phyloP scores from a whole-genome alignment of 2,888 invertebrate genomes.

The Chorisops tibialis region DNA sequence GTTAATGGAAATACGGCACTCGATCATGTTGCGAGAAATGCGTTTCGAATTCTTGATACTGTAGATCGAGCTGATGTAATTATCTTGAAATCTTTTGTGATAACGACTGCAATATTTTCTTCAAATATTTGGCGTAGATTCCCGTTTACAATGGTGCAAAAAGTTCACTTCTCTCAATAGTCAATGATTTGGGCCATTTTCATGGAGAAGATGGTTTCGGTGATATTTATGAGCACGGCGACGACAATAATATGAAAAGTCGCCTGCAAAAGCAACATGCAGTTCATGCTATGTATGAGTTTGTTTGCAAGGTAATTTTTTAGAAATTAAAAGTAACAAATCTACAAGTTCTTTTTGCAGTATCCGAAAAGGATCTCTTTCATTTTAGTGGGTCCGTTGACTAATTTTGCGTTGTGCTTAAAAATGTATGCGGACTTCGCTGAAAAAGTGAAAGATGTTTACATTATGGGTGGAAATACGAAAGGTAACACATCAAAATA shows the following conservation, averaged over 20 bases:
- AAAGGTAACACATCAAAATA: slow-evolving; percentile 55
- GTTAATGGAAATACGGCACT: slow-evolving; percentile 70
- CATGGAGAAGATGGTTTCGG: slow-evolving; percentile 72
- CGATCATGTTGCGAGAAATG: slow-evolving; percentile 66
- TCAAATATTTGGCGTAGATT: slow-evolving; percentile 55
- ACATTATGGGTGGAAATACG: slow-evolving; percentile 76
- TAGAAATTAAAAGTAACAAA: background rate
- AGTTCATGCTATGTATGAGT: slow-evolving; percentile 58
- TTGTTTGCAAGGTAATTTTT: slow-evolving; percentile 57
- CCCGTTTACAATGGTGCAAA: slow-evolving; percentile 67
- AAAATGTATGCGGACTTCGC: slow-evolving; percentile 66
- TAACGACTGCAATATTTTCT: too few relatives aligned
- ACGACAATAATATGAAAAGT: slow-evolving; percentile 50
- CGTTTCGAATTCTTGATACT: slow-evolving; percentile 62
- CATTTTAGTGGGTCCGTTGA: slow-evolving; percentile 70
- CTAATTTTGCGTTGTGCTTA: slow-evolving; percentile 74
- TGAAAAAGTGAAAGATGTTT: slow-evolving; percentile 62
- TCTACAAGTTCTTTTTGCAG: slow-evolving; percentile 31
- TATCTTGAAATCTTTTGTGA: too few relatives aligned
- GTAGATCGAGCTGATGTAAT: slow-evolving; percentile 60
- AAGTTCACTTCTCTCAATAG: slow-evolving; percentile 51
- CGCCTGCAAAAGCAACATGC: slow-evolving; percentile 57
- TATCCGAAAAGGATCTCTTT: slow-evolving; percentile 59
- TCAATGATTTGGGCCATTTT: slow-evolving; percentile 51
- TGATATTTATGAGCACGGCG: slow-evolving; percentile 55